Conservation (phyloP, 2,888 invertebrate species). For the Caenorhabditis sp. region DNA sequence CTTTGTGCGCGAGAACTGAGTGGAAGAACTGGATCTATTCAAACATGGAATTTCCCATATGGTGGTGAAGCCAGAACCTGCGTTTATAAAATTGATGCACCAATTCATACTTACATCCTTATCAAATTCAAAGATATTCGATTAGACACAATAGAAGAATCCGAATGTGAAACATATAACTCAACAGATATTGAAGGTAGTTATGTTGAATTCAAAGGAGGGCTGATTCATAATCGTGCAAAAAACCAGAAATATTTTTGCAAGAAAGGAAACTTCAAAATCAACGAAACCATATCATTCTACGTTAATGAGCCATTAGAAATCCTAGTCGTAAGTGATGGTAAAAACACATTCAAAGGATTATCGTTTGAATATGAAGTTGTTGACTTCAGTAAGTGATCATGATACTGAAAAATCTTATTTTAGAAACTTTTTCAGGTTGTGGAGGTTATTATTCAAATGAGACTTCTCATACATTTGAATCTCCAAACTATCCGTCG, state of each 20-base stretch:
- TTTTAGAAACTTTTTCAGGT: neutral
- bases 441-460: neutral
- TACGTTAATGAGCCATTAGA: neutral
- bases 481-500: neutral
- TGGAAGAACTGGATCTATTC: conserved; percentile 62
- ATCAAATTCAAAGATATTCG: conserved; percentile 60
- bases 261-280: neutral
- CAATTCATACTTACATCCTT: conserved; percentile 35
- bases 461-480: neutral
- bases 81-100: conserved; percentile 57
- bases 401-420: too few relatives aligned
- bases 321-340: neutral
- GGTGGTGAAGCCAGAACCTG: conserved; percentile 58
- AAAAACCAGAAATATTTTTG: neutral
- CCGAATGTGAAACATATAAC: conserved; percentile 43
- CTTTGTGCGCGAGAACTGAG: conserved; percentile 55
- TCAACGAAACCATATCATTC: neutral
- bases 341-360: neutral
- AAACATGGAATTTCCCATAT: conserved; percentile 64
- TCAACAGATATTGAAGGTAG: conserved; percentile 41
- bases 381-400: neutral
- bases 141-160: conserved; percentile 38
- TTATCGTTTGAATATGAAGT: neutral
- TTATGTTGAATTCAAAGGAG: conserved; percentile 61
- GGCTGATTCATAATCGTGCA: conserved; percentile 5